A percentile compares a stretch with the other conserved stretches of the same genome.
These are phyloP conservation scores for Pardalotus punctatus DNA, from an alignment of 2,113 vertebrate species.

Conservation along the genomic window DNA sequence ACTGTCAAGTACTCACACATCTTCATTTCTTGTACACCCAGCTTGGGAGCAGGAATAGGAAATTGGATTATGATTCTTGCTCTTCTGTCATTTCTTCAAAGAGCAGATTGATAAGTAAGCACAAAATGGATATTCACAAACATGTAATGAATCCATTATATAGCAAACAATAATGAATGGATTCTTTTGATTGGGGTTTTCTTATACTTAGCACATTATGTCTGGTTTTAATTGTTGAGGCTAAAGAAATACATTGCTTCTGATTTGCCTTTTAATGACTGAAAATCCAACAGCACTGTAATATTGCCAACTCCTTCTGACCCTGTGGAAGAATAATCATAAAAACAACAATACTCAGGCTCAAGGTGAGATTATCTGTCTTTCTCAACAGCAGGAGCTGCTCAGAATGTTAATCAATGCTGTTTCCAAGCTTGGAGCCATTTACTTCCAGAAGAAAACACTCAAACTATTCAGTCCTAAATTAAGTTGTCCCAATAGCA, in stretches of 20 bases:
- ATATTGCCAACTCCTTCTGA: not conserved
- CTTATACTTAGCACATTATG: not conserved
- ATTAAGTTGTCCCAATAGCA: not conserved
- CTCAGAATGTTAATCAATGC: slow-evolving; percentile 7
- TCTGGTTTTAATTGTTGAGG: not conserved
- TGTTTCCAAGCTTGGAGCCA: not conserved
- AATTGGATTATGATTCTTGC: not conserved
- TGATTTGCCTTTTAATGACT: not conserved
- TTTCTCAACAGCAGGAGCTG: not conserved
- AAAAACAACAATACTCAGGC: not conserved
- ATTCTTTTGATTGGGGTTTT: not conserved
- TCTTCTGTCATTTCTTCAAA: not conserved
- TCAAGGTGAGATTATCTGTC: slow-evolving; percentile 29
- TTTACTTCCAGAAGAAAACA: not conserved
- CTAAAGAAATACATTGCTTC: not conserved
- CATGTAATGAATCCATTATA: not conserved
- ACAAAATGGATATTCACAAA: not conserved
- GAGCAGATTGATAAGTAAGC: not conserved
- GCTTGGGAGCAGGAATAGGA: not conserved
- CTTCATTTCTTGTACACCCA: not conserved
- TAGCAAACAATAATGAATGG: not conserved
- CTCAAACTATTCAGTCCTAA: not conserved
- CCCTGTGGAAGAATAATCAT: not conserved
- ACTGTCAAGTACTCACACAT: not conserved
- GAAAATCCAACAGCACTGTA: not conserved